Evolutionary conservation across 2,797 vertebrate species (phyloP).

Genomic region (Hippopotamyrus pictus): DNA sequence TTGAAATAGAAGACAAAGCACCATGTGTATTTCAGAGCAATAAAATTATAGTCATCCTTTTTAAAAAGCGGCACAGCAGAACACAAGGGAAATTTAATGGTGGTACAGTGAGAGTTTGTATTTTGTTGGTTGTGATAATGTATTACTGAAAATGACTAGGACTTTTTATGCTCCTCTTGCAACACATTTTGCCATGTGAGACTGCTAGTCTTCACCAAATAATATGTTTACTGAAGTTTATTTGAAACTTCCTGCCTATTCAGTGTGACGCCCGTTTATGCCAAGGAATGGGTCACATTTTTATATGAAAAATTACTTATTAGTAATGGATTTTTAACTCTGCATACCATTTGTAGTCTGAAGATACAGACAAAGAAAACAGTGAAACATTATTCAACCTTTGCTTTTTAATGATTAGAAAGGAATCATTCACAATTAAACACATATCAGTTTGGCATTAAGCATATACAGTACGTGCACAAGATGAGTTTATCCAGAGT

Average conservation of each 20-base stretch:
- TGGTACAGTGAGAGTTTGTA: not conserved
- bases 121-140: not conserved
- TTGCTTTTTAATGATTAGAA: constrained; percentile 69
- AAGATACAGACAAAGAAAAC: not conserved
- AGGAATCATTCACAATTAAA: constrained; percentile 64
- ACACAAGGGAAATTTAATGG: not conserved
- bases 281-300: not conserved
- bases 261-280: not conserved
- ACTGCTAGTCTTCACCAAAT: not conserved
- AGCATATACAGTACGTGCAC: constrained; percentile 89
- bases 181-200: not conserved
- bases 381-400: not conserved
- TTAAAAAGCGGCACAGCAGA: not conserved
- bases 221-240: not conserved
- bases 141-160: not conserved
- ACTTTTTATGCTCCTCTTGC: not conserved
- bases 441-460: constrained; percentile 62
- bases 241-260: not conserved
- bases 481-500: constrained; percentile 70
- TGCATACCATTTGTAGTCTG: not conserved
- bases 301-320: not conserved
- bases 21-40: constrained; percentile 40
- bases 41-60: constrained; percentile 42
- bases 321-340: not conserved
- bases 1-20: not conserved